Conservation (phyloP, 2,113 vertebrate species). For the Larimichthys crocea region DNA sequence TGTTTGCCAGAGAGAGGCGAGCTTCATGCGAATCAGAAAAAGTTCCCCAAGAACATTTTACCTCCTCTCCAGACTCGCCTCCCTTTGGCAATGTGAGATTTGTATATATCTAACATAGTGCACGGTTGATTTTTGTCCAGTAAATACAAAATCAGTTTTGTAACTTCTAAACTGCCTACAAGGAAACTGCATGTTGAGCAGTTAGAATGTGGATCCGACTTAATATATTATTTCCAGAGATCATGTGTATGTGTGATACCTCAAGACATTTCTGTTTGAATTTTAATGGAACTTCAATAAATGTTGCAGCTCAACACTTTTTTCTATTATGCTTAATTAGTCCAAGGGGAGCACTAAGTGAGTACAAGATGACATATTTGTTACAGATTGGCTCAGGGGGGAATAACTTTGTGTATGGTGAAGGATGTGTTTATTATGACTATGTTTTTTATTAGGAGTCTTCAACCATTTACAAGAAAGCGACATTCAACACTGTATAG, state of each 20-base stretch:
- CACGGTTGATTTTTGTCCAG: neutral
- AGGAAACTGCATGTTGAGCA: neutral
- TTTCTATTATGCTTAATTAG: constrained; percentile 15
- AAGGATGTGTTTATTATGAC: constrained; percentile 9
- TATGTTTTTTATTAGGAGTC: neutral
- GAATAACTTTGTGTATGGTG: constrained; percentile 18
- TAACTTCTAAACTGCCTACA: neutral
- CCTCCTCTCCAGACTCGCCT: neutral
- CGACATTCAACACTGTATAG: neutral
- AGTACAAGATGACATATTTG: constrained; percentile 17
- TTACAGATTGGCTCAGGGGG: constrained; percentile 11
- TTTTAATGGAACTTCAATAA: constrained; percentile 7
- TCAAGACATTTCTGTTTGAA: constrained; percentile 3
- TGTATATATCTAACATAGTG: too few species aligned
- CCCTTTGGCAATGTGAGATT: too few species aligned
- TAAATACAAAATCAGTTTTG: neutral
- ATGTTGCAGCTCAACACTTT: constrained; percentile 2
- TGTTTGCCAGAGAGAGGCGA: neutral
- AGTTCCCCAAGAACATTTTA: neutral
- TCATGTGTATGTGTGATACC: neutral
- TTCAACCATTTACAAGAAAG: neutral
- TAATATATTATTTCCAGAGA: neutral
- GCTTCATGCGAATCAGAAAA: neutral
- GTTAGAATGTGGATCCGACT: neutral
- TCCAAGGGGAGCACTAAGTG: neutral